Conservation (phyloP, 2,888 invertebrate species). For the Alviniconcha strummeri region DNA sequence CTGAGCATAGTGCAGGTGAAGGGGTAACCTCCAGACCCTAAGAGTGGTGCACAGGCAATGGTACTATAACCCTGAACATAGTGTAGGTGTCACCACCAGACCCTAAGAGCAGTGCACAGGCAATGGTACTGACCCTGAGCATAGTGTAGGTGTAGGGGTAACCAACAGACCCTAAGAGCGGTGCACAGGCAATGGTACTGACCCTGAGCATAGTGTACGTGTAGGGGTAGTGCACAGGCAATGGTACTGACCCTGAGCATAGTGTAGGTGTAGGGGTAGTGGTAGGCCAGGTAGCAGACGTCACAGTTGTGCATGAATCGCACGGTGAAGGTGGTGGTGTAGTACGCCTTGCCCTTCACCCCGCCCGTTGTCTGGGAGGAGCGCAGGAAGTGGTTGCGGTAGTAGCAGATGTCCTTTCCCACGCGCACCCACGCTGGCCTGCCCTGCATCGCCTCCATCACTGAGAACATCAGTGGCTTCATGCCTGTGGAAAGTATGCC, state of each 20-base stretch:
- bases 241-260: constrained; percentile 80
- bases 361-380: constrained; percentile 73
- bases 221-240: constrained; percentile 83
- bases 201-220: too few species aligned
- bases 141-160: too few species aligned
- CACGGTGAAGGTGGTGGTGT: constrained; percentile 87
- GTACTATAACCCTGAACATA: too few species aligned
- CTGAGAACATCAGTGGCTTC: constrained; percentile 91
- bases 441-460: constrained; percentile 80
- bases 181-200: too few species aligned
- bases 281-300: constrained; percentile 89
- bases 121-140: too few species aligned
- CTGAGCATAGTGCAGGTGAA: too few species aligned
- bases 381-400: constrained; percentile 79
- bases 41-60: too few species aligned
- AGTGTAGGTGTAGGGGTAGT: constrained; percentile 90
- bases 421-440: constrained; percentile 81
- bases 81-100: too few species aligned
- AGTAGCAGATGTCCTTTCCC: constrained; percentile 88
- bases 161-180: too few species aligned
- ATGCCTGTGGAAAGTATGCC: constrained; percentile 77
- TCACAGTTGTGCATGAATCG: constrained; percentile 85
- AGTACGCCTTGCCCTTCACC: constrained; percentile 76
- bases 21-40: too few species aligned
- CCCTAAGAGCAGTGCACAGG: too few species aligned